Evolutionary conservation across 2,113 vertebrate species (phyloP).

Genomic region (Xenotilapia longispinis): DNA sequence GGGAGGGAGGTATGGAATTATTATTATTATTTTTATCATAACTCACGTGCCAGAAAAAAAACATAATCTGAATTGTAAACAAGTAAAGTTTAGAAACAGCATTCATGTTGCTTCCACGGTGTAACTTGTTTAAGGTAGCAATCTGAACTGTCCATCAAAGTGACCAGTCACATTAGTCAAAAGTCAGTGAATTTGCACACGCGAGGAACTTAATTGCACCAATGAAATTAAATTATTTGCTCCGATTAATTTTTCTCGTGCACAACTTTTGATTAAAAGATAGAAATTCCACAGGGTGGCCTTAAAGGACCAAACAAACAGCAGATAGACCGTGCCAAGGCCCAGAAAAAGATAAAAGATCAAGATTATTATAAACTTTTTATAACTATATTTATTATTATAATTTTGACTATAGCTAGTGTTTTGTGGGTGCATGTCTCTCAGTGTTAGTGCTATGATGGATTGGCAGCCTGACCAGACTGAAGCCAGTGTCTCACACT

Average conservation of each 20-base stretch:
- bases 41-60: neutral
- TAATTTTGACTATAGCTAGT: neutral
- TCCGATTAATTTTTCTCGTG: rapidly evolving
- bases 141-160: neutral
- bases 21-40: neutral
- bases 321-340: rapidly evolving
- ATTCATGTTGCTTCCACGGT: rapidly evolving
- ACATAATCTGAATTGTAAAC: rapidly evolving
- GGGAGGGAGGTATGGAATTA: neutral
- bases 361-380: neutral
- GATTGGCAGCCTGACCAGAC: neutral
- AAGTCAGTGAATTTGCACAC: neutral
- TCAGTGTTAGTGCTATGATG: neutral
- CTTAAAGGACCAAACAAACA: neutral
- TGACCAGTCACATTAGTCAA: rapidly evolving
- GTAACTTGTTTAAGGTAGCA: neutral
- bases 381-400: neutral
- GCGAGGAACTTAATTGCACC: neutral
- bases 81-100: neutral
- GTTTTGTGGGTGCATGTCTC: neutral
- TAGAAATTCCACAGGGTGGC: neutral
- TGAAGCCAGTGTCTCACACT: neutral
- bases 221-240: neutral
- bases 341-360: neutral
- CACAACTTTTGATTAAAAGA: neutral